phyloP scores from a whole-genome alignment of 2,888 invertebrate genomes.

The Thumatha senex region DNA sequence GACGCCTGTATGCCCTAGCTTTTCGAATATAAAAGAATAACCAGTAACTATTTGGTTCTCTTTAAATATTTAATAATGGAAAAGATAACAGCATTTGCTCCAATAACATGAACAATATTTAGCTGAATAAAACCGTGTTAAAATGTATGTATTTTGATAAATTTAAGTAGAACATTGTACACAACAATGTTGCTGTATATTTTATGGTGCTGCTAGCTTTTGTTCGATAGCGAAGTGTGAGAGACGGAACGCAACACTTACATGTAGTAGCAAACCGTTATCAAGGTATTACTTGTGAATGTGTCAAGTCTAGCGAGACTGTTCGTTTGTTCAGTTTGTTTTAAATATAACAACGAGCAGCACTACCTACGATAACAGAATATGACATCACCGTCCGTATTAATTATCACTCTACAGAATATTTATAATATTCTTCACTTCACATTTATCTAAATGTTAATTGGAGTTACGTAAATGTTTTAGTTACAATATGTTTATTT shows the following conservation, averaged over 20 bases:
- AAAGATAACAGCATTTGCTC: too few species aligned
- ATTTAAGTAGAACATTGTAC: too few species aligned
- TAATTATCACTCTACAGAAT: constrained; percentile 23
- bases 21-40: too few species aligned
- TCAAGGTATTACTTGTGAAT: constrained; percentile 5
- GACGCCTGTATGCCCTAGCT: too few species aligned
- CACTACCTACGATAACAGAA: constrained; percentile 19
- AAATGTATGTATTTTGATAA: too few species aligned
- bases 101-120: too few species aligned
- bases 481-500: background rate
- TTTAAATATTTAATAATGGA: too few species aligned
- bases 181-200: too few species aligned
- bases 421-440: constrained; percentile 17
- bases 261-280: background rate
- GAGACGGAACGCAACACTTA: background rate
- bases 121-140: too few species aligned
- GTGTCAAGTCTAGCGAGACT: constrained; percentile 17
- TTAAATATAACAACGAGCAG: constrained; percentile 20
- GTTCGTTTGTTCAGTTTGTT: constrained; percentile 10
- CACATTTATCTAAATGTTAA: constrained; percentile 10
- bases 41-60: too few species aligned
- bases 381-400: constrained; percentile 41
- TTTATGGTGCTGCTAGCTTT: background rate
- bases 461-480: constrained; percentile 4
- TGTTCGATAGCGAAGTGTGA: background rate